Percentiles rank a stretch among this genome's conserved stretches.
phyloP scores from a whole-genome alignment of 2,888 invertebrate species.

The Gerris lacustris region DNA sequence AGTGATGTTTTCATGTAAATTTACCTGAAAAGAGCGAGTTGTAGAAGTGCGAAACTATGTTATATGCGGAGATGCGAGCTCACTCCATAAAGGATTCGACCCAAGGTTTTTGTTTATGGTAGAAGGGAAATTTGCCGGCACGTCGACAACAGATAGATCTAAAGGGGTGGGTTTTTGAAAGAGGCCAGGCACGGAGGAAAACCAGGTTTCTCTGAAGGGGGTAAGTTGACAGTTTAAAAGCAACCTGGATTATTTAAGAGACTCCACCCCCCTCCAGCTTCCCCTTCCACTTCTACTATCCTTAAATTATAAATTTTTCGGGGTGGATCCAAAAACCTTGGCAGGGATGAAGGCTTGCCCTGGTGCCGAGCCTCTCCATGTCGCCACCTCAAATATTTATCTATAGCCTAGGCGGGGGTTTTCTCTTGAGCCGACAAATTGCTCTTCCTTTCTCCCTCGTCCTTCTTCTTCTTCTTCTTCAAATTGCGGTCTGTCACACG shows the following conservation, averaged over 20 bases:
- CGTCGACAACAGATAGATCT: too few relatives aligned
- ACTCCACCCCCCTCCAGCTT: not conserved
- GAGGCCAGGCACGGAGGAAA: not conserved
- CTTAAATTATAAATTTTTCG: constrained; percentile 1
- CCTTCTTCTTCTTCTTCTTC: not conserved
- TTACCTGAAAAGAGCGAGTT: too few relatives aligned
- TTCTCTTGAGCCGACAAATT: not conserved
- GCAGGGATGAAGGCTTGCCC: too few relatives aligned
- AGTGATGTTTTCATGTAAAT: too few relatives aligned
- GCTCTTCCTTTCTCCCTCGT: not conserved
- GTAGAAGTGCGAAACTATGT: too few relatives aligned
- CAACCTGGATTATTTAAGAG: constrained; percentile 28
- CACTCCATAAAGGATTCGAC: too few relatives aligned
- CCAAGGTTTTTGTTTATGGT: too few relatives aligned
- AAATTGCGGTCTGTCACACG: constrained; percentile 1
- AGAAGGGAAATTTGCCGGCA: too few relatives aligned
- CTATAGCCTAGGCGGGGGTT: not conserved
- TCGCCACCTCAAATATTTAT: not conserved
- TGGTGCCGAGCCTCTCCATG: not conserved
- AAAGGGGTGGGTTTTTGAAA: too few relatives aligned
- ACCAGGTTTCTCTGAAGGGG: constrained; percentile 6
- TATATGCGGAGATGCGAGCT: too few relatives aligned
- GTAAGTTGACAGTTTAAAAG: constrained; percentile 32
- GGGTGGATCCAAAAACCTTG: not conserved
- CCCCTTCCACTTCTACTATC: not conserved